Evolutionary conservation across 2,113 vertebrate species (phyloP).

Genomic region (Oceanites oceanicus): DNA sequence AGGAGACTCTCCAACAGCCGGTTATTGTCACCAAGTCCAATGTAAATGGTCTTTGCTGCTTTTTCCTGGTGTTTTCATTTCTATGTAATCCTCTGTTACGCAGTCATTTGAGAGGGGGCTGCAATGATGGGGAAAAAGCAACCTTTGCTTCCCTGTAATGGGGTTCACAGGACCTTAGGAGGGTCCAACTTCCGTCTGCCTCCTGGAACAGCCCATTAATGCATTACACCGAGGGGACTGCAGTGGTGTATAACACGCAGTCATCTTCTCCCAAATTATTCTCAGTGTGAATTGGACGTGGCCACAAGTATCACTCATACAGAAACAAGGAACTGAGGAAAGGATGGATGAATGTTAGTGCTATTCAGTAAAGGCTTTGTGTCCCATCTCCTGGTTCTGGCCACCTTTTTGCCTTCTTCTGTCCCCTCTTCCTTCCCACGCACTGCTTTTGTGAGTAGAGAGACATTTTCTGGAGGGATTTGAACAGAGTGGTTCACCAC

Average conservation of each 20-base stretch:
- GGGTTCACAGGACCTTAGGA: neutral
- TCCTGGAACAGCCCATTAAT: neutral
- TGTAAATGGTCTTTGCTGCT: neutral
- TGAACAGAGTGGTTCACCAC: neutral
- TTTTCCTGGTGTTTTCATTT: neutral
- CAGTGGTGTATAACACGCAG: neutral
- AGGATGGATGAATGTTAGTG: neutral
- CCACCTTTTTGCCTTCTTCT: neutral
- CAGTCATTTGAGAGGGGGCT: neutral
- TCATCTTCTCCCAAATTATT: neutral
- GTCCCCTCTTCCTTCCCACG: neutral
- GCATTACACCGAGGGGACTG: neutral
- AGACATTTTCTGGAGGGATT: neutral
- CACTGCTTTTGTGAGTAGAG: neutral
- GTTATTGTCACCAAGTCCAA: neutral
- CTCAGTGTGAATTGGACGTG: neutral
- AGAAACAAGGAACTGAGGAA: neutral
- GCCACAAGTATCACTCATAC: neutral
- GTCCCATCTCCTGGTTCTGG: neutral
- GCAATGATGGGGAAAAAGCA: neutral
- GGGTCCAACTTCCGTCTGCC: neutral
- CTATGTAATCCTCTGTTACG: neutral
- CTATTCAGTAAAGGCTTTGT: neutral
- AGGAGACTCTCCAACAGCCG: neutral
- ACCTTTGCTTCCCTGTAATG: neutral